phyloP scores from a whole-genome alignment of 2,113 vertebrate species.

The Centropus unirufus region DNA sequence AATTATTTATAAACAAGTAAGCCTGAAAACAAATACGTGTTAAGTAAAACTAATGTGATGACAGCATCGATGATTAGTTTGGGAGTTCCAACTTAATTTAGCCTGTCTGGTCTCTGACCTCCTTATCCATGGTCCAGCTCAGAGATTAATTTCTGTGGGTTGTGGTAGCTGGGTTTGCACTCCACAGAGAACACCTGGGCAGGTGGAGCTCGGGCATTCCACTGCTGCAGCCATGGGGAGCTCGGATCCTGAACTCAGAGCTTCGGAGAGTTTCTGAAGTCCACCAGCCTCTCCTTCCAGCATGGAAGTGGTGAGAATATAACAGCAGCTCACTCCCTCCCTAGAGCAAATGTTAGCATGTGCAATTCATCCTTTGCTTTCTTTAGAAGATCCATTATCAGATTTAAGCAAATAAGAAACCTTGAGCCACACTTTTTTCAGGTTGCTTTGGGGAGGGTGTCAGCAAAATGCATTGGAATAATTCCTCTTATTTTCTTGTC shows the following conservation, averaged over 20 bases:
- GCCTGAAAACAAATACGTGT: background rate
- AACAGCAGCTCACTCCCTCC: background rate
- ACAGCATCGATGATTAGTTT: background rate
- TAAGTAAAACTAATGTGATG: background rate
- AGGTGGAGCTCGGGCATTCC: background rate
- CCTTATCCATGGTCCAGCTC: background rate
- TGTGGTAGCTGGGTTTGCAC: background rate
- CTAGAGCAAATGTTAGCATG: background rate
- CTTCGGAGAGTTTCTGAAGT: background rate
- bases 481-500: background rate
- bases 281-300: background rate
- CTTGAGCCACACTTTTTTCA: background rate
- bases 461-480: background rate
- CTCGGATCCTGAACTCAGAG: background rate
- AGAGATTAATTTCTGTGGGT: background rate
- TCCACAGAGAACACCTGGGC: background rate
- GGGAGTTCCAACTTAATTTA: background rate
- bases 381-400: background rate
- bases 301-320: background rate
- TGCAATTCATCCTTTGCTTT: background rate
- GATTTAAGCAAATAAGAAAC: background rate
- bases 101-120: background rate
- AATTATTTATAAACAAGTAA: background rate
- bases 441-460: background rate
- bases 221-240: background rate